phyloP scores from a whole-genome alignment of 2,797 vertebrate species.

The Botia almorhae region DNA sequence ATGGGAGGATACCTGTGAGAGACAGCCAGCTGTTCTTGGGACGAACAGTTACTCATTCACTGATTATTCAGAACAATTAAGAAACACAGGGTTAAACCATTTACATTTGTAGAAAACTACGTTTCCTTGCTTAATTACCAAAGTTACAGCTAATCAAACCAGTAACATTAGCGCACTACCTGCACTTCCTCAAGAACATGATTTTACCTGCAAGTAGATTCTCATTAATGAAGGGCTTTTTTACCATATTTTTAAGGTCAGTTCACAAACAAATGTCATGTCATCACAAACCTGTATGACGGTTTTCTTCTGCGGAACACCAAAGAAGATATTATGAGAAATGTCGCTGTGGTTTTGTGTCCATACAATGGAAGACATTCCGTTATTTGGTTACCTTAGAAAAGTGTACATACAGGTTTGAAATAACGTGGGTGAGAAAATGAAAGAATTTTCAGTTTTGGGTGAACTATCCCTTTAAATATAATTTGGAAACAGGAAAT shows the following conservation, averaged over 20 bases:
- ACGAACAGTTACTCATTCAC: neutral
- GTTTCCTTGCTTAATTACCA: constrained; percentile 51
- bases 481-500: neutral
- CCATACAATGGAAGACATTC: no score
- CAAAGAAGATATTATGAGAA: no score
- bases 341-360: no score
- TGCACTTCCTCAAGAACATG: constrained; percentile 19
- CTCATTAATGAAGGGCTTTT: constrained; percentile 1
- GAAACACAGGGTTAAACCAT: constrained; percentile 12
- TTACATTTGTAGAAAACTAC: constrained; percentile 11
- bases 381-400: no score
- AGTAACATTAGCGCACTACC: constrained; percentile 20
- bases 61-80: constrained; percentile 11
- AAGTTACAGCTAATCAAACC: constrained; percentile 35
- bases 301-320: no score
- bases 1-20: constrained; percentile 66
- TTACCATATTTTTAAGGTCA: no score
- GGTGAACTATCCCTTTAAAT: neutral
- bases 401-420: no score
- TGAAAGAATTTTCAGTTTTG: no score
- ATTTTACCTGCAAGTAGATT: neutral
- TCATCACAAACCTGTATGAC: no score
- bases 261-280: no score
- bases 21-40: neutral
- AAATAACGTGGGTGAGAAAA: no score